Base-by-base conservation (phyloP, 2,888 invertebrate species). In the Microctonus brassicae region DNA sequence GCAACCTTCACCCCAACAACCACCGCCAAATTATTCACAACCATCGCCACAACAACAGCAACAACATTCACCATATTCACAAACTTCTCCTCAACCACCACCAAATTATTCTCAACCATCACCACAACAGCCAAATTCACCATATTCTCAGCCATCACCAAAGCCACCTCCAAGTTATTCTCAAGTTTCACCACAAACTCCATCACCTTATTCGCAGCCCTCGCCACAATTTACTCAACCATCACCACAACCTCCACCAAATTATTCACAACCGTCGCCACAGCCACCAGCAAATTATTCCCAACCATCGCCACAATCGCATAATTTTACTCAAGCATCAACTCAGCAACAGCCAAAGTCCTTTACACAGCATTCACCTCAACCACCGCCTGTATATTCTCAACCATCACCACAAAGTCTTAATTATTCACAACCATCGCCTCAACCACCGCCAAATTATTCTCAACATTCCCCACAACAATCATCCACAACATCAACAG, bases 401-500 rank as follows among this genome's bases (percentile, higher is more conserved):
- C 77, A 77, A n/a, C 74, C 78, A 0, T 80, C 85, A 22, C 82
- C 89, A 22, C 73, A 89, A 86, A 68, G 89, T 89, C 73, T 75
- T 6, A 89, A 86, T 70, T 89, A 89, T 20, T 82, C 83, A 0
- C 82, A 81, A 57, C 71, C 77, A 10, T 82, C 81, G 1, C 80
- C 81, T 11, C 80, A 80, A 29, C 66, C 78, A 17, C 76, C 75
- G 9, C 72, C 76, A 52, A 89, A 88, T 55, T 89, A 89, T 61
- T 89, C 89, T 76, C 88, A 89, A 47, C 90, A 89, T 71, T 89
- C 89, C 60, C 88, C 90, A 0, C 91, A 89, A 80, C 90, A 90
- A 47, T 57, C 61, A 78, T 89, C 90, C 72, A 89, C 87, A 72
- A 77, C 86, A 42, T 88, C 80, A 74, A 83, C 84, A 10, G 81